These are phyloP conservation scores for Nymphalis polychloros DNA, from an alignment of 2,888 invertebrate genomes.

Conservation along the genomic window DNA sequence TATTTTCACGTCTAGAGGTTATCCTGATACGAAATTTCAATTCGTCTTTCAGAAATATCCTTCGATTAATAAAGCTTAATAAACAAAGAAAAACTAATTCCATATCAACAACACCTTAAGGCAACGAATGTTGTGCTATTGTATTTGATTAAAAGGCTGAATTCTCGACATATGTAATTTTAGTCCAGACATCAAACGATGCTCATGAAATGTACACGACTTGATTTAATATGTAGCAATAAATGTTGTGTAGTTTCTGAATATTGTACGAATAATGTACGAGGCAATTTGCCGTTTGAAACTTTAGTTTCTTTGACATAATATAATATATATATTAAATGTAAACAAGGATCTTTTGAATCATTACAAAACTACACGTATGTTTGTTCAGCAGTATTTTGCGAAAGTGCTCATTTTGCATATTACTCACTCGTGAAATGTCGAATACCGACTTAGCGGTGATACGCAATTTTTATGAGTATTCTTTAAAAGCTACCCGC, in stretches of 20 bases:
- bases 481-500: too few relatives aligned
- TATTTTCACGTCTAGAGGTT: too few relatives aligned
- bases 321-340: too few relatives aligned
- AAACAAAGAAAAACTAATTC: not conserved
- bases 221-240: constrained; percentile 2
- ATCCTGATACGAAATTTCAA: too few relatives aligned
- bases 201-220: not conserved
- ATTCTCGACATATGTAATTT: not conserved
- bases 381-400: too few relatives aligned
- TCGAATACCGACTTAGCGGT: too few relatives aligned
- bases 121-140: not conserved
- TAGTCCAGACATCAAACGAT: constrained; percentile 1
- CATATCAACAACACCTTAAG: not conserved
- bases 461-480: too few relatives aligned
- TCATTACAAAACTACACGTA: too few relatives aligned
- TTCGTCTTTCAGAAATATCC: not conserved
- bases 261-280: constrained; percentile 1
- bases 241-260: not conserved
- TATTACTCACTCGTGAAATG: too few relatives aligned
- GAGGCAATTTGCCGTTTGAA: not conserved
- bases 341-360: not conserved
- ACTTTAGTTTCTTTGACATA: constrained; percentile 1
- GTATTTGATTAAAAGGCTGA: not conserved
- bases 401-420: too few relatives aligned
- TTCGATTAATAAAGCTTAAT: not conserved